These are phyloP conservation scores for Tachypleus tridentatus DNA, from an alignment of 1,140 invertebrate genomes.

Conservation along the genomic window DNA sequence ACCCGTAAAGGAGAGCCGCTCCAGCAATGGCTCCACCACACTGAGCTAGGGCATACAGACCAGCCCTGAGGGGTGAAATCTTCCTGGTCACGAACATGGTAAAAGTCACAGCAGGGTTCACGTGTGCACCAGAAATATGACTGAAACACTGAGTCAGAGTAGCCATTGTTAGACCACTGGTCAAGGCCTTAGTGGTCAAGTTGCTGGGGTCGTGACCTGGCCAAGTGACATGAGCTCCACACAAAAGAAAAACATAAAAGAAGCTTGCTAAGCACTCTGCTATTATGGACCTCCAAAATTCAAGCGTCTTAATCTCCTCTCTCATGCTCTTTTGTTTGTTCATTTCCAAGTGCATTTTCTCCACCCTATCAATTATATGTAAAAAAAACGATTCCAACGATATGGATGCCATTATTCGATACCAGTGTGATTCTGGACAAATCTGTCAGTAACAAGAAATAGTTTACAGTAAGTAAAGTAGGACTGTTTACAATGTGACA, in stretches of 20 bases:
- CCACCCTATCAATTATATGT: constrained; percentile 17
- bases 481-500: no score
- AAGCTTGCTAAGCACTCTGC: constrained; percentile 76
- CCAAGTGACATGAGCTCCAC: constrained; percentile 58
- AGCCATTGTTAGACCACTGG: constrained; percentile 63
- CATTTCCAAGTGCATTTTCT: constrained; percentile 6
- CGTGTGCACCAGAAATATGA: constrained; percentile 67
- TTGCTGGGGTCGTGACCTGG: constrained; percentile 30
- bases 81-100: constrained; percentile 56
- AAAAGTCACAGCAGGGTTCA: constrained; percentile 59
- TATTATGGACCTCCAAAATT: constrained; percentile 75
- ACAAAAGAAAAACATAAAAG: constrained; percentile 69
- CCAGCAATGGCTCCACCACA: constrained; percentile 83
- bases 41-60: constrained; percentile 76
- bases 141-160: constrained; percentile 71
- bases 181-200: constrained; percentile 15
- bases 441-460: no score
- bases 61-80: constrained; percentile 53
- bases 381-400: constrained; percentile 20
- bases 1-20: constrained; percentile 78
- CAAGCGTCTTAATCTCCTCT: constrained; percentile 65
- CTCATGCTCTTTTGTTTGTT: constrained; percentile 40
- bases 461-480: no score
- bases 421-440: no score
- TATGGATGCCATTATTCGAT: constrained; percentile 11